Conservation (phyloP, 2,797 vertebrate species). For the Onychomys torridus region DNA sequence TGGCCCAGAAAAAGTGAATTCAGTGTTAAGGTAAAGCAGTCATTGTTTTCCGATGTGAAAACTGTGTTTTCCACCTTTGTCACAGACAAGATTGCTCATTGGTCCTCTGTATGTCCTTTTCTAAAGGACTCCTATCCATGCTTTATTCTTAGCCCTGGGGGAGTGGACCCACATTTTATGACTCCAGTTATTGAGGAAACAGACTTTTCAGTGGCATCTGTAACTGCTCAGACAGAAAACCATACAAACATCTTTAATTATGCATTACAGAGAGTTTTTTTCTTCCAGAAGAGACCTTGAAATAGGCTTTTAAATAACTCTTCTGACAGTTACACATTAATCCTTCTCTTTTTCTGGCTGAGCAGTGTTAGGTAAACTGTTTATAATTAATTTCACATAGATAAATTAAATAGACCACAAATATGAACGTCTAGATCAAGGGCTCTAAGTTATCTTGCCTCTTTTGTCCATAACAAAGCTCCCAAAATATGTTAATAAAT, state of each 20-base stretch:
- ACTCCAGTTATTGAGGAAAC: constrained; percentile 57
- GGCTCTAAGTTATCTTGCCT: constrained; percentile 46
- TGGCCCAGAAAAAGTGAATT: not conserved
- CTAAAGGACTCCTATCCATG: constrained; percentile 65
- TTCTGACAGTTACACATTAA: constrained; percentile 74
- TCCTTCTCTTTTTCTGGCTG: constrained; percentile 36
- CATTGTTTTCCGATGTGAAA: not conserved
- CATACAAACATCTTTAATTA: constrained; percentile 76
- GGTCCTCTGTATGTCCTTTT: constrained; percentile 58
- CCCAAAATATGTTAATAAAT: constrained; percentile 76
- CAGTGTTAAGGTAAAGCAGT: constrained; percentile 44
- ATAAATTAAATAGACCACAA: constrained; percentile 73
- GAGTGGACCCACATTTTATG: constrained; percentile 61
- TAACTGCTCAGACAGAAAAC: constrained; percentile 77
- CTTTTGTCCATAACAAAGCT: constrained; percentile 59
- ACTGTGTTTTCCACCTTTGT: constrained; percentile 66
- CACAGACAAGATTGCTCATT: constrained; percentile 47
- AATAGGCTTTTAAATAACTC: constrained; percentile 71
- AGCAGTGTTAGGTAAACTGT: constrained; percentile 68
- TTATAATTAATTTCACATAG: constrained; percentile 80
- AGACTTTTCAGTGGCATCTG: constrained; percentile 77
- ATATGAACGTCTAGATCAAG: constrained; percentile 50
- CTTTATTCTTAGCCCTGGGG: constrained; percentile 66
- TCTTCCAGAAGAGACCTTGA: constrained; percentile 58
- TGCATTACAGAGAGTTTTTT: constrained; percentile 72